Base-by-base conservation (phyloP, 2,797 vertebrate genomes). In the Cetoscarus ocellatus region DNA sequence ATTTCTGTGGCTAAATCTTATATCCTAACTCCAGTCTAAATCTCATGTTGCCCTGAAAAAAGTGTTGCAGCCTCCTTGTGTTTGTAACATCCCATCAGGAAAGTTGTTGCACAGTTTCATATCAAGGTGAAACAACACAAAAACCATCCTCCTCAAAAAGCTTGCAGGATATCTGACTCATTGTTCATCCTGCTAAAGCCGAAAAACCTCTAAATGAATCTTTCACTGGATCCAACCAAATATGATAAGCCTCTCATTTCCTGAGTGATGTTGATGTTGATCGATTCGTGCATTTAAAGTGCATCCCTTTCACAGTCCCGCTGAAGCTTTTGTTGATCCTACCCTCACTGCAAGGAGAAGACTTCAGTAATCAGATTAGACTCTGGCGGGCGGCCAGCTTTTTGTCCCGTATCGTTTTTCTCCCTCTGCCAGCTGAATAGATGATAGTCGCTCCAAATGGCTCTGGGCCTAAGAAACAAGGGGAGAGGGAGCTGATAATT, bases 201-300 rank as follows among this genome's bases (percentile, higher is more conserved):
- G 61, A 60, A 80, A 58, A 80, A 58, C 12, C 48, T 61, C 50
- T 15, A 83, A 75, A 81, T 60, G 47, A 80, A 64, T 72, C 60
- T 75, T 81, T 68, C 54, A 40, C 60, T 54, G 38, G 47, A 79
- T 54, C 55, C 59, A 19, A 44, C 70, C 65, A 80, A 85, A 87
- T 70, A 74, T 61, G 74, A 88, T 84, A 65, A 76, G 60, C 61
- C 56, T 14, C 67, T 80, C 64, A 76, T 89, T 91, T 89, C 79
- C 75, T 87, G 82, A 78, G 62, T 64, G 73, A 77, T 70, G 75
- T 66, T 64, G 44, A 79, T 78, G 59, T 66, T 71, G 77, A 92
- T 90, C 18, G 77, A 87, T 86, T 66, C 4, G 10, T 80, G 58
- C 55, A 34, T 88, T 86, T 71, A 68, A 77, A 88, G 74, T 84